Conservation (phyloP, 2,797 vertebrate species). For the Hoplostethus atlanticus region DNA sequence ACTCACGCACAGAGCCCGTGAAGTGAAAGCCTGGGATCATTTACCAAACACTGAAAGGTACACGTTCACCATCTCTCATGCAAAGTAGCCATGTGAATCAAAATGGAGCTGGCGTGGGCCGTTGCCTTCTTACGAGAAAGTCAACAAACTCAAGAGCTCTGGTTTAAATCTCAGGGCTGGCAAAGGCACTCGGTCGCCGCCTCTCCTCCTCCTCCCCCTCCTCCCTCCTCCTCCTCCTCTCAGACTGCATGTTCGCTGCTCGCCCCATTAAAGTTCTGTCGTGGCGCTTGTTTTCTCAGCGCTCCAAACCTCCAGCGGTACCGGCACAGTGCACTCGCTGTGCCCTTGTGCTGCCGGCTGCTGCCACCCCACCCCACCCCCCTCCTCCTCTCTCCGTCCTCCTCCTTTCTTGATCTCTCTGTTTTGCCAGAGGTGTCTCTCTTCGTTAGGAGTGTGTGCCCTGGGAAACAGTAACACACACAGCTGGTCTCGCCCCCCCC, state of each 20-base stretch:
- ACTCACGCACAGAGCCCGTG: conserved; percentile 16
- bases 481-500: conserved; percentile 58
- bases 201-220: conserved; percentile 41
- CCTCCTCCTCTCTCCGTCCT: conserved; percentile 17
- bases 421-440: conserved; percentile 67
- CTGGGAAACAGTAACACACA: conserved; percentile 51
- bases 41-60: conserved; percentile 50
- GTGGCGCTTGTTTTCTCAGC: conserved; percentile 67
- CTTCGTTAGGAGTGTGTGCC: conserved; percentile 58
- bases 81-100: conserved; percentile 75
- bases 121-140: conserved; percentile 69
- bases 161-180: conserved; percentile 72
- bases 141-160: conserved; percentile 75
- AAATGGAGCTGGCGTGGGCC: conserved; percentile 56
- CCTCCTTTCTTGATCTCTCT: conserved; percentile 31
- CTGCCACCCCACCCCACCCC: conserved; percentile 33
- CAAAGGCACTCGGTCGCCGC: conserved; percentile 48
- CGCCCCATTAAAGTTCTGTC: conserved; percentile 63
- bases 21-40: conserved; percentile 50
- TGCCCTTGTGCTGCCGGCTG: conserved; percentile 43
- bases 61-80: conserved; percentile 66
- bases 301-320: conserved; percentile 59
- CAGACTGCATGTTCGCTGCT: conserved; percentile 65
- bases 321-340: conserved; percentile 59
- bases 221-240: conserved; percentile 33